Evolutionary conservation across 2,797 vertebrate species (phyloP).

Genomic region (Arnoldichthys spilopterus): DNA sequence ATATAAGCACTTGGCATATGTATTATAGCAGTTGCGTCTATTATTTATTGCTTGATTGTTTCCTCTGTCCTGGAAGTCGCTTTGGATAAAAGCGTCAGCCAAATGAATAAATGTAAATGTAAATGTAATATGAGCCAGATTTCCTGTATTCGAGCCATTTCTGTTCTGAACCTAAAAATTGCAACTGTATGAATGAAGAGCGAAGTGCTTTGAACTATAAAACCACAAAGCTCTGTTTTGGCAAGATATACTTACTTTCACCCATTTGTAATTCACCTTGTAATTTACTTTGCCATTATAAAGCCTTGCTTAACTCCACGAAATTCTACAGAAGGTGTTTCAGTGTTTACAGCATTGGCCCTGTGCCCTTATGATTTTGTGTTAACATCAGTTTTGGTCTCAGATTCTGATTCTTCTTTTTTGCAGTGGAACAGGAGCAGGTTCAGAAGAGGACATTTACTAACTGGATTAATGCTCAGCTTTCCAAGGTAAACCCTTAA

Average conservation of each 20-base stretch:
- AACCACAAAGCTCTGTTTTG: constrained; percentile 33
- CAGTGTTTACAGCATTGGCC: background rate
- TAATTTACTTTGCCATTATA: background rate
- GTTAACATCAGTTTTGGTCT: background rate
- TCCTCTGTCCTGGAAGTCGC: too few relatives aligned
- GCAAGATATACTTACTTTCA: constrained; percentile 39
- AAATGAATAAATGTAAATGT: too few relatives aligned
- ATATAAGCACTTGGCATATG: too few relatives aligned
- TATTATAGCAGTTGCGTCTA: too few relatives aligned
- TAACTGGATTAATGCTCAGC: constrained; percentile 92
- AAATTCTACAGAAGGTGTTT: background rate
- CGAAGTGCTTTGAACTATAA: constrained; percentile 35
- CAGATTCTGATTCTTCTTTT: constrained; percentile 21
- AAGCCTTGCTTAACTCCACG: background rate
- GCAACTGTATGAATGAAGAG: constrained; percentile 21
- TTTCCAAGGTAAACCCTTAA: constrained; percentile 82
- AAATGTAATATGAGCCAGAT: constrained; percentile 39
- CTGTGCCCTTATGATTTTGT: background rate
- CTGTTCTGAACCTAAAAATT: constrained; percentile 41
- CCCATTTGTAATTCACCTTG: constrained; percentile 33
- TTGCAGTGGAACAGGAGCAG: constrained; percentile 86
- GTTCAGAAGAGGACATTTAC: constrained; percentile 93
- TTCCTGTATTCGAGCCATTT: constrained; percentile 28
- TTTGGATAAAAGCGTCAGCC: too few relatives aligned
- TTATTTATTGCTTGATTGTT: too few relatives aligned